Base-by-base conservation (phyloP, 2,888 invertebrate genomes). In the Escarpia spicata region DNA sequence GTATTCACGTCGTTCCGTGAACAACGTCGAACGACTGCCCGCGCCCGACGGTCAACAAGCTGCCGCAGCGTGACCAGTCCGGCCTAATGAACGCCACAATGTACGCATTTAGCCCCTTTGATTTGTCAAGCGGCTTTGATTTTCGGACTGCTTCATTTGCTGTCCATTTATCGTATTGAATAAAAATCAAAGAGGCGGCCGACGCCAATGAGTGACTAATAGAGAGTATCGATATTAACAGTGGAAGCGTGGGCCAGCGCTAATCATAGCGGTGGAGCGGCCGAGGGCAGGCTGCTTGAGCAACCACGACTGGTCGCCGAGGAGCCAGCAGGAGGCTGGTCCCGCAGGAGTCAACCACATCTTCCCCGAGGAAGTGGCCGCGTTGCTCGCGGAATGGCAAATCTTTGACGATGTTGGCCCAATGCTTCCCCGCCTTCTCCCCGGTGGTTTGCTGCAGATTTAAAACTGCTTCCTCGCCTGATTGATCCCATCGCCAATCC, bases 191-290 rank as follows among this genome's bases (percentile, higher is more conserved):
- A 75, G 75, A 75, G 19, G 75, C 75, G 26, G 75, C 75, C 75
- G 75, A 3, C 75, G 75, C 75, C 75, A 75, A 75, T 75, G 75
- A 75, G 75, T 6, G 26, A 75, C 75, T 75, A 75, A 75, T n/a
- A 26, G 75, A 75, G 75, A 75, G 75, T 75, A 75, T 75, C 75
- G 75, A 75, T 75, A 75, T 75, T 75, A 75, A 75, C 26, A 75
- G 75, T 26, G 75, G 75, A 75, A 4, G 91, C 43, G 91, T 44
- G 91, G 45, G 91, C 19, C 44, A 26, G 31, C 43, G 91, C 31
- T 91, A 90, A 37, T 89, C 91, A 58, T 91, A 52, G 19, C 91
- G 60, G 37, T 26, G 58, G 52, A 58, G 92, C 43, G 92, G 91
- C n/a, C 90, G 91, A 10, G 52, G n/a, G 91, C 43, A 19, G 26